Percentiles rank a stretch among this genome's conserved stretches.
Conservation (phyloP, 1,140 invertebrate genomes). For the Philotrypesis tridentata region DNA sequence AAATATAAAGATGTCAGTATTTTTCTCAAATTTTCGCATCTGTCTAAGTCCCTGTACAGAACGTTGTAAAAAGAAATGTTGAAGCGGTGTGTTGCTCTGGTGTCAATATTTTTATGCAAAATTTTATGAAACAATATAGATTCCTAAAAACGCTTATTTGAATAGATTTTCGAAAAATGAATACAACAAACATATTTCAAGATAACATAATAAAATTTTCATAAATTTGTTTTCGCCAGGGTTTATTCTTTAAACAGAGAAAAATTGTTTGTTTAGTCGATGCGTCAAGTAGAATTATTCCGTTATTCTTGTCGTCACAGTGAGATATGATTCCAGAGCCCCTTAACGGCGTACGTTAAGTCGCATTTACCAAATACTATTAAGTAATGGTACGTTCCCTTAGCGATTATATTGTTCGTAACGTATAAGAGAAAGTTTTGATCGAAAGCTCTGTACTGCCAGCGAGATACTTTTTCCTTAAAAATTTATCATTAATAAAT, state of each 20-base stretch:
- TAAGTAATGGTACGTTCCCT: slow-evolving; percentile 49
- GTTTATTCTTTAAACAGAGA: neutral
- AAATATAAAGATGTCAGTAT: slow-evolving; percentile 48
- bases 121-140: slow-evolving; percentile 7
- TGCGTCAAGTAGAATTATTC: slow-evolving; percentile 40
- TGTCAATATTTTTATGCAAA: slow-evolving; percentile 44
- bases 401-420: slow-evolving; percentile 45
- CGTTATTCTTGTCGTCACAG: slow-evolving; percentile 47
- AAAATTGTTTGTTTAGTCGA: slow-evolving; percentile 35
- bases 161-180: neutral
- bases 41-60: slow-evolving; percentile 34
- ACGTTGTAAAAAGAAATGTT: slow-evolving; percentile 31
- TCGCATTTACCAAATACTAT: slow-evolving; percentile 51
- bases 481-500: slow-evolving; percentile 33
- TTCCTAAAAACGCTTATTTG: neutral
- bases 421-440: slow-evolving; percentile 35
- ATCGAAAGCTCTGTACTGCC: slow-evolving; percentile 49
- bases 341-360: slow-evolving; percentile 34
- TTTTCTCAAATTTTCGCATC: slow-evolving; percentile 43
- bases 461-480: slow-evolving; percentile 44
- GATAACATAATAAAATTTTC: slow-evolving; percentile 18
- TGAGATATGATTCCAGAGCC: slow-evolving; percentile 46
- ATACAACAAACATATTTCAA: neutral
- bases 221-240: slow-evolving; percentile 44
- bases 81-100: slow-evolving; percentile 24